Conservation (phyloP, 2,888 invertebrate species). For the Laspeyria flexula region DNA sequence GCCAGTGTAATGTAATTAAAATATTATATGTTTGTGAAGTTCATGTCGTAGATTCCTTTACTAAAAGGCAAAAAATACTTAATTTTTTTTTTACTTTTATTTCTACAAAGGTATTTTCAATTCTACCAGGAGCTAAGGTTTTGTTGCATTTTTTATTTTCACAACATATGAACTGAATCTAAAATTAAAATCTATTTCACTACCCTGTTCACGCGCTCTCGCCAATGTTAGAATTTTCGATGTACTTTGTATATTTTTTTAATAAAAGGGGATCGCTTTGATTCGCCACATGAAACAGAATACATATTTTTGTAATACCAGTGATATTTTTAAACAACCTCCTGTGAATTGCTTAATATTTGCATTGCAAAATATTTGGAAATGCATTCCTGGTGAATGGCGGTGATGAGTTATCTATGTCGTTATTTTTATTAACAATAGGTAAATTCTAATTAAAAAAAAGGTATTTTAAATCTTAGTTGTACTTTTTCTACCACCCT, state of each 20-base stretch:
- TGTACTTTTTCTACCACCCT: too few species aligned
- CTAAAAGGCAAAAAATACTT: too few species aligned
- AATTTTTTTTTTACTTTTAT: too few species aligned
- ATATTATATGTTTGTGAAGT: too few species aligned
- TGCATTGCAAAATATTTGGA: background rate
- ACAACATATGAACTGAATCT: conserved; percentile 55
- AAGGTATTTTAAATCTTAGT: too few species aligned
- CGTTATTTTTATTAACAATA: too few species aligned
- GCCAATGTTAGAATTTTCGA: conserved; percentile 49
- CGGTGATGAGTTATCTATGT: too few species aligned
- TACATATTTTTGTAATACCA: conserved; percentile 20
- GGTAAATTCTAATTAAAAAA: too few species aligned
- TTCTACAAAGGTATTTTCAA: too few species aligned
- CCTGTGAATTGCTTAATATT: background rate
- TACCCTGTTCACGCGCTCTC: conserved; percentile 44
- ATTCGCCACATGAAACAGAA: conserved; percentile 39
- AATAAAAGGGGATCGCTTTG: conserved; percentile 40
- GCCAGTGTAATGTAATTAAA: too few species aligned
- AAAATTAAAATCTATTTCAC: conserved; percentile 65
- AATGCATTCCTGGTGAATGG: background rate
- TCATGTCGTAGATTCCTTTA: too few species aligned
- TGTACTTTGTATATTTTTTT: conserved; percentile 47
- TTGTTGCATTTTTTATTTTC: conserved; percentile 23
- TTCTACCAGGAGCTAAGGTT: too few species aligned
- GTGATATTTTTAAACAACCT: conserved; percentile 5